These are phyloP conservation scores for Allobates femoralis DNA, from an alignment of 2,797 vertebrate species.

Conservation along the genomic window DNA sequence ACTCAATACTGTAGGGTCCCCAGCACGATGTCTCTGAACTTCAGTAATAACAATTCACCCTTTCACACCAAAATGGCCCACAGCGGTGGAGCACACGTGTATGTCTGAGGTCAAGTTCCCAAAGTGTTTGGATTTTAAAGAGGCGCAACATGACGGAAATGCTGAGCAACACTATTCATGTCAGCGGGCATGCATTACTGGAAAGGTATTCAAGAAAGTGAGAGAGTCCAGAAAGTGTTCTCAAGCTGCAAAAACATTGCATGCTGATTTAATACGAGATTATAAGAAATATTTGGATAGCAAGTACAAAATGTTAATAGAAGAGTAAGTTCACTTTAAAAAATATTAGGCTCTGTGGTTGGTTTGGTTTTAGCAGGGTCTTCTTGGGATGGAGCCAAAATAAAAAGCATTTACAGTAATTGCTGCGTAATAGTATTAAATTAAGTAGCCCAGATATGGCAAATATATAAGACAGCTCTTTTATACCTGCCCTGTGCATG, in stretches of 20 bases:
- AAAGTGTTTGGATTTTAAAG: conserved; percentile 29
- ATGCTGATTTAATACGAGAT: neutral
- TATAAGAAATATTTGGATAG: neutral
- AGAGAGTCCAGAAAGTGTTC: neutral
- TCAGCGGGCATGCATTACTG: conserved; percentile 13
- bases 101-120: neutral
- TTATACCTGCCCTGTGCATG: too few relatives aligned
- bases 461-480: too few relatives aligned
- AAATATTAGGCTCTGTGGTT: neutral
- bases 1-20: conserved; percentile 1
- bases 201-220: conserved; percentile 9
- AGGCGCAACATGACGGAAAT: neutral
- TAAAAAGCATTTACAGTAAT: neutral
- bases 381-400: neutral
- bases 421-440: too few relatives aligned
- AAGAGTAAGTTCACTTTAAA: neutral
- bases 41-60: neutral
- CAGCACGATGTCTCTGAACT: conserved; percentile 19
- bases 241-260: neutral
- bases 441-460: too few relatives aligned
- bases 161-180: conserved; percentile 14
- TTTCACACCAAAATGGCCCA: conserved; percentile 14
- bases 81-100: conserved; percentile 1
- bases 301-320: neutral
- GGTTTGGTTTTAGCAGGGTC: neutral